These are phyloP conservation scores for Conus canariensis DNA, from an alignment of 2,888 invertebrate genomes.

Conservation along the genomic window DNA sequence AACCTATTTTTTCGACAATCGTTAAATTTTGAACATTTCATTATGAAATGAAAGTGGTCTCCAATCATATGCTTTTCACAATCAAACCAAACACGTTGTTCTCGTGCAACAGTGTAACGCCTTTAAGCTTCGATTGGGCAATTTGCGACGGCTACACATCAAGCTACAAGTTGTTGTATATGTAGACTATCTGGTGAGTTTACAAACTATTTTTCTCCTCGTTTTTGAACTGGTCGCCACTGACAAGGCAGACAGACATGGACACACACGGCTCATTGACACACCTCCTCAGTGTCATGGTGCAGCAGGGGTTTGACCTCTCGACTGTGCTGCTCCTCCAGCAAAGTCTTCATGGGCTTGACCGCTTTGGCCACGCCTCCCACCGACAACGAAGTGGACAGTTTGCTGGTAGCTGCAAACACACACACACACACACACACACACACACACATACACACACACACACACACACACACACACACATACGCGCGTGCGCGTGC, in stretches of 20 bases:
- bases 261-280: background rate
- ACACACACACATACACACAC: background rate
- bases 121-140: too few relatives aligned
- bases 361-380: slow-evolving; percentile 83
- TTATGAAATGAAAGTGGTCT: too few relatives aligned
- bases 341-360: slow-evolving; percentile 93
- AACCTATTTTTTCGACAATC: too few relatives aligned
- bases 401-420: slow-evolving; percentile 72
- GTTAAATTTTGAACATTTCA: too few relatives aligned
- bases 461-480: background rate
- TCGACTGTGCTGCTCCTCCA: slow-evolving; percentile 86
- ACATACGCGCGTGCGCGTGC: background rate
- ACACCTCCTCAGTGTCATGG: slow-evolving; percentile 66
- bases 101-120: too few relatives aligned
- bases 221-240: too few relatives aligned
- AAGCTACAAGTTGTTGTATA: too few relatives aligned
- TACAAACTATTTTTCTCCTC: too few relatives aligned
- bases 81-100: too few relatives aligned
- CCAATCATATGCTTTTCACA: too few relatives aligned
- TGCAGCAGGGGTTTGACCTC: slow-evolving; percentile 70
- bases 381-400: slow-evolving; percentile 84
- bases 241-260: background rate
- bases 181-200: too few relatives aligned
- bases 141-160: too few relatives aligned
- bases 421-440: background rate